Evolutionary conservation across 2,113 vertebrate species (phyloP).

Genomic region (Mobula hypostoma): DNA sequence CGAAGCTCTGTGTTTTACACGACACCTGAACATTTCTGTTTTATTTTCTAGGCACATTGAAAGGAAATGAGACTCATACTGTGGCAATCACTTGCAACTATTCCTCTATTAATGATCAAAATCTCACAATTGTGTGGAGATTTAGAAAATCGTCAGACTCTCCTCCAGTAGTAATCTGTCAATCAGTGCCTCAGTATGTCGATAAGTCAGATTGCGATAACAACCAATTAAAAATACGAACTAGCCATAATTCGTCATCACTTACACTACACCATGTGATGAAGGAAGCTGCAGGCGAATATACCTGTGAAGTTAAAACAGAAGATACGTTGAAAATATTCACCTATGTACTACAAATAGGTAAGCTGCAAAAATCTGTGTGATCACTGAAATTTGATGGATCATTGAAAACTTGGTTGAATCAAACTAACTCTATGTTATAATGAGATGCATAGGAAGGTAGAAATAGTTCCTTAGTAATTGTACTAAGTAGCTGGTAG

Average conservation of each 20-base stretch:
- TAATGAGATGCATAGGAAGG: background rate
- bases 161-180: background rate
- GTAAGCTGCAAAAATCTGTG: background rate
- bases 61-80: background rate
- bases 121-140: background rate
- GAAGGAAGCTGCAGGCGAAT: background rate
- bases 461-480: background rate
- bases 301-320: conserved; percentile 10
- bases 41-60: background rate
- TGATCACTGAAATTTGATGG: background rate
- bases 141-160: background rate
- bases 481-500: too few relatives aligned
- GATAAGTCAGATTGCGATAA: background rate
- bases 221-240: background rate
- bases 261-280: background rate
- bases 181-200: background rate
- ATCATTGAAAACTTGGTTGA: background rate
- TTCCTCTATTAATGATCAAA: background rate
- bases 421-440: too few relatives aligned
- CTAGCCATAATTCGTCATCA: background rate
- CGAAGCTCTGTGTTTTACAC: background rate
- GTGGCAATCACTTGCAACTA: background rate
- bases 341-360: conserved; percentile 3
- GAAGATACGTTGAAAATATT: background rate
- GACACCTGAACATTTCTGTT: background rate